These are phyloP conservation scores for Schizopygopsis pylzovi DNA, from an alignment of 2,797 vertebrate species.

Conservation along the genomic window DNA sequence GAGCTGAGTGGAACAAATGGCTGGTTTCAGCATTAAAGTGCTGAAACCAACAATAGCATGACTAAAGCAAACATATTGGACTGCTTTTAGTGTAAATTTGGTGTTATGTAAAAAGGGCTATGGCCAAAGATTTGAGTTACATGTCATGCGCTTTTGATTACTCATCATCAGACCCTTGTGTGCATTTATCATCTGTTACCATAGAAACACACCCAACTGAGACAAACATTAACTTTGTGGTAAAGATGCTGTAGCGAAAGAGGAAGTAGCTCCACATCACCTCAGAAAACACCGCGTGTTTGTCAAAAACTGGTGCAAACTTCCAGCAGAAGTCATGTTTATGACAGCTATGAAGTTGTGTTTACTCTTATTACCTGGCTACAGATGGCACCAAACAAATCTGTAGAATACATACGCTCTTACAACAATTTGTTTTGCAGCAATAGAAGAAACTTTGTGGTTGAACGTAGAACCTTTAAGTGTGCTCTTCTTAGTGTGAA, in stretches of 20 bases:
- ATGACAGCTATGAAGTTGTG: not conserved
- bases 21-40: not conserved
- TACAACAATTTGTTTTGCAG: no score
- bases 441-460: not conserved
- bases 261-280: constrained; percentile 55
- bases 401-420: not conserved
- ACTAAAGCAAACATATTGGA: not conserved
- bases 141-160: constrained; percentile 41
- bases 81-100: not conserved
- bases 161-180: constrained; percentile 36
- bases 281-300: not conserved
- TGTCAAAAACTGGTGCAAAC: not conserved
- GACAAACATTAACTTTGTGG: constrained; percentile 45
- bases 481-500: not conserved
- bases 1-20: no score
- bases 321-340: not conserved
- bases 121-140: not conserved
- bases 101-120: not conserved
- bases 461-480: not conserved
- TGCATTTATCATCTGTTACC: constrained; percentile 59
- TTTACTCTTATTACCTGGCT: not conserved
- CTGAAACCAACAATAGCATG: not conserved
- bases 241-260: constrained; percentile 34
- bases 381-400: not conserved
- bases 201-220: constrained; percentile 64